Base-by-base conservation (phyloP, 2,113 vertebrate species). In the Ammodytes marinus region DNA sequence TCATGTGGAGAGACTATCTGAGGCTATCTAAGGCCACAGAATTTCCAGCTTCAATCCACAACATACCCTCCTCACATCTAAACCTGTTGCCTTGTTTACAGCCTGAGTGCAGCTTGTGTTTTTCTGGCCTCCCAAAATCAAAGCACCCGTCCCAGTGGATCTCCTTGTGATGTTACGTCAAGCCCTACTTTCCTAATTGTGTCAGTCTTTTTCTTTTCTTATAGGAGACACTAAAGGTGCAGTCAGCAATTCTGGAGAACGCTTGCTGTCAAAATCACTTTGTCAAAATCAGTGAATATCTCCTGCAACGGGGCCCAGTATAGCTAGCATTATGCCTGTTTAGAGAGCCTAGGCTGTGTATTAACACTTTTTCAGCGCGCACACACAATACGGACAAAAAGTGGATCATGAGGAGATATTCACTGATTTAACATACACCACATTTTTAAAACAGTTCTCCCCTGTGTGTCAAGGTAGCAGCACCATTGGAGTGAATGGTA, bases 1-100 rank as follows among this genome's bases (percentile, higher is more conserved):
- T 27, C 27, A 27, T 27, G 27, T 27, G 27, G 27, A 27, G 27
- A 27, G 27, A 27, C n/a, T n/a, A n/a, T n/a, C n/a, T n/a, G 69
- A 88, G 87, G 85, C 88, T 69, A 86, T 82, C 86, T 80, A 73
- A 94, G 93, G 90, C 78, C 81, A 58, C 19, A 15, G 47, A 72
- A 65, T 78, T 91, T 89, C 91, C 82, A 80, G 76, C 88, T 80
- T 75, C 83, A 92, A 84, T 90, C 80, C 86, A 77, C 80, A 65
- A 27, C 27, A 27, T 27, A 27, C 2, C n/a, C 70, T 82, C 86
- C 61, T 78, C 61, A 50, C n/a, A 75, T 83, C 68, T 46, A 74
- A 80, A 79, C 74, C 45, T 69, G 55, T 27, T 27, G 39, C 68
- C 81, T 87, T 83, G 74, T 86, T 88, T 87, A 80, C 61, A 15